Conservation (phyloP, 2,113 vertebrate genomes). For the Salvelinus alpinus region DNA sequence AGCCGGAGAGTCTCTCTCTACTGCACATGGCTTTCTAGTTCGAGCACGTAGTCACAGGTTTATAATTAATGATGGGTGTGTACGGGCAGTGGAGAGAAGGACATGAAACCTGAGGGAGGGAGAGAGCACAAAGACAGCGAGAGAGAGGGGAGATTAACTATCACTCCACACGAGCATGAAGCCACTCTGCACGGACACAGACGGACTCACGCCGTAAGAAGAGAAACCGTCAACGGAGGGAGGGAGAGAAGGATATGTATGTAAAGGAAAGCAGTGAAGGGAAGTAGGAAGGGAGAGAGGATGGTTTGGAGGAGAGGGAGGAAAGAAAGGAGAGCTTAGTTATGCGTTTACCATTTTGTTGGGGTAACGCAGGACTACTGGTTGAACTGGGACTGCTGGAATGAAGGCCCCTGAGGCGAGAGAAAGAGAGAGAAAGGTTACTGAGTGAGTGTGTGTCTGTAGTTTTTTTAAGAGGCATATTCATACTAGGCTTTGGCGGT, state of each 20-base stretch:
- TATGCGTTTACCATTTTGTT: slow-evolving; percentile 85
- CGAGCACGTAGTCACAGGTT: slow-evolving; percentile 35
- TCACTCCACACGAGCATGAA: slow-evolving; percentile 58
- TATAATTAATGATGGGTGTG: slow-evolving; percentile 42
- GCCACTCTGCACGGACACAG: slow-evolving; percentile 49
- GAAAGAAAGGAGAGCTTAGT: not conserved
- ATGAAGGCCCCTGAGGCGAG: slow-evolving; percentile 86
- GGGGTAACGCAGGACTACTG: slow-evolving; percentile 88
- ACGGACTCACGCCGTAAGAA: not conserved
- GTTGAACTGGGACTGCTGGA: slow-evolving; percentile 92
- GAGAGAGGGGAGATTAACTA: slow-evolving; percentile 54
- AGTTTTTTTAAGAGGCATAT: not conserved
- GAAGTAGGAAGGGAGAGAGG: not conserved
- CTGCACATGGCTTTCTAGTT: slow-evolving; percentile 28
- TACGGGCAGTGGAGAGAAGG: slow-evolving; percentile 35
- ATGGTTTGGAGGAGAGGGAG: not conserved
- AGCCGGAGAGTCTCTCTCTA: not conserved
- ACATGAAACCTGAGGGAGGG: slow-evolving; percentile 44
- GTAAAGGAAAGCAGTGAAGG: not conserved
- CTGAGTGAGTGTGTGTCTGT: not conserved
- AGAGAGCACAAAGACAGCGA: not conserved
- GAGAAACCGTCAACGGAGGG: not conserved
- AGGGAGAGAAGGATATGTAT: not conserved
- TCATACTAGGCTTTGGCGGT: no score
- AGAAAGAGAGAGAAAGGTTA: slow-evolving; percentile 11